Evolutionary conservation across 2,888 invertebrate genomes (phyloP).

Genomic region (Cheilosia soror): DNA sequence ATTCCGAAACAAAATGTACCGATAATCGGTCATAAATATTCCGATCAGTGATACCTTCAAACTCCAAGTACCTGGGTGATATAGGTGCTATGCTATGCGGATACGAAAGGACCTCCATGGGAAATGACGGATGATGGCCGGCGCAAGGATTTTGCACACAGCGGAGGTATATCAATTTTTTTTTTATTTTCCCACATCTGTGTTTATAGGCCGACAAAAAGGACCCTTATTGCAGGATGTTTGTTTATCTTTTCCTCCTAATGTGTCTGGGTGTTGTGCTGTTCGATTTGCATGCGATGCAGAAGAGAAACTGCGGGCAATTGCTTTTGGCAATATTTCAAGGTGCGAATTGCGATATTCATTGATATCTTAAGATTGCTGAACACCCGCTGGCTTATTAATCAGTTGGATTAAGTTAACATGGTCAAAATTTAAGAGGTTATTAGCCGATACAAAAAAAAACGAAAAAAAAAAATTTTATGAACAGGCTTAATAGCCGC

Average conservation of each 20-base stretch:
- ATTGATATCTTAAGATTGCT: slow-evolving; percentile 16
- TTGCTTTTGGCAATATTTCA: slow-evolving; percentile 57
- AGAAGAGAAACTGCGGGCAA: slow-evolving; percentile 7
- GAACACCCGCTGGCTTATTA: slow-evolving; percentile 63
- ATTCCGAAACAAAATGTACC: slow-evolving; percentile 68
- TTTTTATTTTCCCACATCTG: slow-evolving; percentile 49
- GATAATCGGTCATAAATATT: slow-evolving; percentile 74
- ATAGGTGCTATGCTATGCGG: slow-evolving; percentile 45
- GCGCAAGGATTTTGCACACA: slow-evolving; percentile 48
- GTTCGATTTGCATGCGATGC: slow-evolving; percentile 56
- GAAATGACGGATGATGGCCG: not conserved
- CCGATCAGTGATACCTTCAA: slow-evolving; percentile 62
- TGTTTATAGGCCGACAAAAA: slow-evolving; percentile 36
- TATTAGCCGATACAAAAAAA: slow-evolving; percentile 40
- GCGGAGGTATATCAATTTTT: not conserved
- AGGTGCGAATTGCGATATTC: slow-evolving; percentile 54
- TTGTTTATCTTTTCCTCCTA: slow-evolving; percentile 64
- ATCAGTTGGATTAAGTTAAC: slow-evolving; percentile 47
- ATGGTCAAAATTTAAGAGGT: slow-evolving; percentile 35
- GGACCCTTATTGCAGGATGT: slow-evolving; percentile 58
- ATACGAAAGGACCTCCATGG: slow-evolving; percentile 10
- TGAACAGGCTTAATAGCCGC: too few species aligned
- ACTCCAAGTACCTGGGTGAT: slow-evolving; percentile 32
- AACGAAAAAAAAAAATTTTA: too few species aligned
- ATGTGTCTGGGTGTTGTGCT: slow-evolving; percentile 40